These are phyloP conservation scores for Zonitis immaculata DNA, from an alignment of 2,888 invertebrate species.

Conservation along the genomic window DNA sequence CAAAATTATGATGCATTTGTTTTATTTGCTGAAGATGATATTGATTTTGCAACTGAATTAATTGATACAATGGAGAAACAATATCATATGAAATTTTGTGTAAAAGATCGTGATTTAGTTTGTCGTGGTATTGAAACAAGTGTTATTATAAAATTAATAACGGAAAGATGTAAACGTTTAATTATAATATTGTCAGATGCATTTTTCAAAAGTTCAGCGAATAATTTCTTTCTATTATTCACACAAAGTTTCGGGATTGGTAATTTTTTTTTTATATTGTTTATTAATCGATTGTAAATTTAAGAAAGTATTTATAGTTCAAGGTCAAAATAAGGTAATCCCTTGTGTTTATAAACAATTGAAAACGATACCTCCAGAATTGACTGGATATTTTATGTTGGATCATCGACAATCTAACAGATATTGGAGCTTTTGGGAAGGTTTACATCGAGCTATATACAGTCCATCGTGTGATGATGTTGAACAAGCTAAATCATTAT, in stretches of 20 bases:
- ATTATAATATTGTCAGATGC: slow-evolving; percentile 74
- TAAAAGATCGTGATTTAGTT: slow-evolving; percentile 68
- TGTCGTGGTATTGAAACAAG: slow-evolving; percentile 69
- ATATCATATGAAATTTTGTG: slow-evolving; percentile 64
- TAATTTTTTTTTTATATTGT: too few species aligned
- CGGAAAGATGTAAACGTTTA: slow-evolving; percentile 71
- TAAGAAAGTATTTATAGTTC: slow-evolving; percentile 42
- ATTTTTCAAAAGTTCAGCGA: slow-evolving; percentile 73
- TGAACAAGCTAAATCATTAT: not conserved
- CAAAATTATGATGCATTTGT: slow-evolving; percentile 76
- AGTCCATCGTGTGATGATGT: not conserved
- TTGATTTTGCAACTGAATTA: slow-evolving; percentile 62
- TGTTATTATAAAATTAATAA: slow-evolving; percentile 67
- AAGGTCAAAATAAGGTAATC: slow-evolving; percentile 54
- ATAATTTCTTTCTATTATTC: slow-evolving; percentile 73
- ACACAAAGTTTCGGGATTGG: slow-evolving; percentile 78
- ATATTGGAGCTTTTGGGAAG: slow-evolving; percentile 68
- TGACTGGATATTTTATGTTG: slow-evolving; percentile 63
- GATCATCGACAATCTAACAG: slow-evolving; percentile 54
- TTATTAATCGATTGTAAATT: too few species aligned
- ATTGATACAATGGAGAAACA: slow-evolving; percentile 58
- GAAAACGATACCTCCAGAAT: slow-evolving; percentile 57
- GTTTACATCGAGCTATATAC: slow-evolving; percentile 49
- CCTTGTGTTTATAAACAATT: slow-evolving; percentile 67
- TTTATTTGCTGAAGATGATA: slow-evolving; percentile 69